Base-by-base conservation (phyloP, 2,113 vertebrate genomes). In the Odontesthes bonariensis region DNA sequence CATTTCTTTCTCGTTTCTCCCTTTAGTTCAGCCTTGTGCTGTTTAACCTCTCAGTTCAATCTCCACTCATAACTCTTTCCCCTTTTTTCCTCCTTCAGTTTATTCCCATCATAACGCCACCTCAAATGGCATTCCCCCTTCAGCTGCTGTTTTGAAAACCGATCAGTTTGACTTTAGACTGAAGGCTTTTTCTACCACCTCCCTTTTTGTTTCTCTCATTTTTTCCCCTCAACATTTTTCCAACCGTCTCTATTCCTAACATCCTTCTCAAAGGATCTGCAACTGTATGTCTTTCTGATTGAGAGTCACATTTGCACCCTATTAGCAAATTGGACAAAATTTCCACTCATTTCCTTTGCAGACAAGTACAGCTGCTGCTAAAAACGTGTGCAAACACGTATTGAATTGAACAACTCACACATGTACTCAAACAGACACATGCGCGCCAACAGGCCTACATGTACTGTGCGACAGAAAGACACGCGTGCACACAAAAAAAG, bases 351-450 rank as follows among this genome's bases (percentile, higher is more conserved):
- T 89, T 84, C 75, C 79, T 89, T 57, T 64, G 76, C 69, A 77
- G 65, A 84, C 79, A 88, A 91, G 83, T 82, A 85, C 91, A 93
- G 91, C 92, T 93, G 92, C 85, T 89, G 81, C 84, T 66, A 69
- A 86, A 88, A 65, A 77, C 47, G 61, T 13, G 35, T 60, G 61
- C 63, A 47, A 63, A 67, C 63, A 54, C 14, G 38, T 64, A n/a
- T 52, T 0, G 12, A 61, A 58, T 27, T 55, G 35, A 79, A 85
- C 68, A 54, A 60, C 35, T 2, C 17, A 10, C 23, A 57, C 0
- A 51, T 40, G 65, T 55, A 55, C 14, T 54, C 44, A 84, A 70
- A 75, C 66, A 69, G 23, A 73, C 46, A 49, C 53, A 67, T 17
- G 7, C 23, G 49, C 49, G 44, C 51, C 31, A 31, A 62, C 49